phyloP scores from a whole-genome alignment of 2,888 invertebrate genomes.

The Phania funesta region DNA sequence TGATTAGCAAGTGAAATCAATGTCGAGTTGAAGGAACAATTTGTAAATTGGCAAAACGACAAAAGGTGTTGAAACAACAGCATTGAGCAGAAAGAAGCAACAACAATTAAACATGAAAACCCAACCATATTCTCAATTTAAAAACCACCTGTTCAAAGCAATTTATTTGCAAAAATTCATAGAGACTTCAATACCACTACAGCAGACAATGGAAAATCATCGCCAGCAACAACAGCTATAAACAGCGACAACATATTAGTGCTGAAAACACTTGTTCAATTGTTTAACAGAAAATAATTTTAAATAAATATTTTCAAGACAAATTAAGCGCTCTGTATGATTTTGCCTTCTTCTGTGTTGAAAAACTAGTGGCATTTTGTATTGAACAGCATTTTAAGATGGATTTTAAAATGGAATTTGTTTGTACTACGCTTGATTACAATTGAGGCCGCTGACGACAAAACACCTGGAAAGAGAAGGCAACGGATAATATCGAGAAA shows the following conservation, averaged over 20 bases:
- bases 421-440: no score
- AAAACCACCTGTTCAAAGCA: constrained; percentile 43
- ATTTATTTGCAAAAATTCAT: background rate
- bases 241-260: background rate
- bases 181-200: no score
- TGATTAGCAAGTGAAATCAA: constrained; percentile 62
- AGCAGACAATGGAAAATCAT: background rate
- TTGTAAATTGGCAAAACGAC: constrained; percentile 59
- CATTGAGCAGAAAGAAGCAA: background rate
- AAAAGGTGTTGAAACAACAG: constrained; percentile 40
- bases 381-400: no score
- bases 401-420: no score
- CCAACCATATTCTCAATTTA: background rate
- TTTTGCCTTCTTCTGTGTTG: background rate
- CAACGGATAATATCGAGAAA: no score
- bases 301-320: background rate
- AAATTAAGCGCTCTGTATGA: background rate
- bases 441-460: no score
- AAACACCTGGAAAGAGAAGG: no score
- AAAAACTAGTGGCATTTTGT: no score
- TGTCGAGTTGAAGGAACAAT: constrained; percentile 65
- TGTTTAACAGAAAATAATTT: background rate
- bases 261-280: constrained; percentile 12
- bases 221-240: background rate
- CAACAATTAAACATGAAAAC: constrained; percentile 5